Conservation (phyloP, 1,140 invertebrate species). For the Cydia strobilella region DNA sequence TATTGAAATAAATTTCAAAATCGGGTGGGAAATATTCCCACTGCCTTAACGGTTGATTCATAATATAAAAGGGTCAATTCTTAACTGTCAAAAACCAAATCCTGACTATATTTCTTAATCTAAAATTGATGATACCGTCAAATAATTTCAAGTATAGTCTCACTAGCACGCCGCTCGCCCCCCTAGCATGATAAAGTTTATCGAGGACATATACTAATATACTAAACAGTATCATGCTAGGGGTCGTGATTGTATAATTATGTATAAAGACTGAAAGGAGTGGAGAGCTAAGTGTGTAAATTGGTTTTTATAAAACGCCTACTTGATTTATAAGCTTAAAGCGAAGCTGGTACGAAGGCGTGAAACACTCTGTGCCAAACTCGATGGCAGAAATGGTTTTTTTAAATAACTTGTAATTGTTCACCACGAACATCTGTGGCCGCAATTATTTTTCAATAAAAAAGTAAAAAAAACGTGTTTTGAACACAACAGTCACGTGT, state of each 20-base stretch:
- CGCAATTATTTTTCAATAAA: slow-evolving; percentile 75
- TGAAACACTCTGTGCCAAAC: slow-evolving; percentile 38
- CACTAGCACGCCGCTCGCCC: slow-evolving; percentile 1
- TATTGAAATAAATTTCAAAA: too few species aligned
- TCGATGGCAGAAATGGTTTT: slow-evolving; percentile 45
- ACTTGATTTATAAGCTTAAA: slow-evolving; percentile 37
- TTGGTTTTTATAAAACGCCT: slow-evolving; percentile 47
- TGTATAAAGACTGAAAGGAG: slow-evolving; percentile 63
- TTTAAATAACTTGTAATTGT: slow-evolving; percentile 50
- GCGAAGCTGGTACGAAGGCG: neutral
- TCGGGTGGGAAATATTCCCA: too few species aligned
- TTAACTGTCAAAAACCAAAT: too few species aligned
- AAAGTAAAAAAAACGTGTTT: slow-evolving; percentile 75
- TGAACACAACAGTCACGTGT: slow-evolving; percentile 71
- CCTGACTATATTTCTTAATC: too few species aligned
- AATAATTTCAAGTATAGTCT: neutral
- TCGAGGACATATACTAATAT: neutral
- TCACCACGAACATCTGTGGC: slow-evolving; percentile 63
- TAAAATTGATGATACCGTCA: neutral
- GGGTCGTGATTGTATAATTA: slow-evolving; percentile 37
- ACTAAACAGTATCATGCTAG: slow-evolving; percentile 32
- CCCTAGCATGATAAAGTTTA: neutral
- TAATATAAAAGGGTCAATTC: too few species aligned
- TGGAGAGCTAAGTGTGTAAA: slow-evolving; percentile 38
- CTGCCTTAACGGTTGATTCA: too few species aligned